Evolutionary conservation across 2,888 invertebrate species (phyloP), one percentile per base, ranked within the genome.

Genomic region (Caenorhabditis auriculariae): DNA sequence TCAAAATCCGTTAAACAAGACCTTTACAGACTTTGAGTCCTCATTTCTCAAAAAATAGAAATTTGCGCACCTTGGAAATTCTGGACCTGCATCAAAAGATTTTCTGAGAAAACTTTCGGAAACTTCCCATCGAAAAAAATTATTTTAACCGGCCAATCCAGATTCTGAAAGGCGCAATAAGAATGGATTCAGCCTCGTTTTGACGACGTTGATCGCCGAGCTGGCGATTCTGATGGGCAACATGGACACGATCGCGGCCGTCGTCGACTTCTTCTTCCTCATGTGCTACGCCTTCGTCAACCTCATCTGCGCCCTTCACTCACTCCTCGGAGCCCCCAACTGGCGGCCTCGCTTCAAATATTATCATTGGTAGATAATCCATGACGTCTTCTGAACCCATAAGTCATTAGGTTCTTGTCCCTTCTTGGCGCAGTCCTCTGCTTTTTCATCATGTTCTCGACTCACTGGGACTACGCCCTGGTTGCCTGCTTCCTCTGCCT

Each of bases 211-310:
- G 39, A 85, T 86, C 57, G 85, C 85, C 39, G 81, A 81, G 52
- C 49, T 75, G 24, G 86, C 85, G 6, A 93, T 98, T 78, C 86
- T 98, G 39, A 88, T 98, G 54, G 87, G 95, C 51, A 94, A 93
- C 82, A 91, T 98, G 54, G 98, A 98, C 84, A 89, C 91, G 80
- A 87, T 98, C 69, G 95, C 96, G 4, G 96, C 98, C 0, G 78
- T 80, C 6, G 78, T 82, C 42, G 81, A 81, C 62, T 81, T 82
- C 71, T 98, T 99, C 87, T 98, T 99, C 88, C 88, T 98, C 69
- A 98, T 98, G 96, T 99, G 98, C 85, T 99, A 98, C 83, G 95
- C 95, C 39, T 98, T 98, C 84, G 96, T 99, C 19, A 98, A 98
- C 85, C 87, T 99, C 66, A 98, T 98, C 45, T 98, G 98, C 84